phyloP scores from a whole-genome alignment of 2,113 vertebrate genomes.

The Anguilla rostrata region DNA sequence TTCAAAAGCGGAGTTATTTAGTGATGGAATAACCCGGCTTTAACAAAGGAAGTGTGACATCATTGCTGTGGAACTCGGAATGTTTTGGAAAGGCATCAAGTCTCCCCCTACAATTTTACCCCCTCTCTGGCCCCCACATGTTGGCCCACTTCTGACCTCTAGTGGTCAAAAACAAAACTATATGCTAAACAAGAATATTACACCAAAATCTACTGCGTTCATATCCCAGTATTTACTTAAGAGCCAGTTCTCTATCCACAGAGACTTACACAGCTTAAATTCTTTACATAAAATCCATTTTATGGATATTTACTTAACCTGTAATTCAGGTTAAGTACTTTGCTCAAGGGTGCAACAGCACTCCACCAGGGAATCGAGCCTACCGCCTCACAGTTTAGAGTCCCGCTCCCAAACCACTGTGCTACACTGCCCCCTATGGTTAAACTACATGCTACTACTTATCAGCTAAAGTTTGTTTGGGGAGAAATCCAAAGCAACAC shows the following conservation, averaged over 20 bases:
- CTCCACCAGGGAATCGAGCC: too few species aligned
- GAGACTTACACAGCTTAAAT: background rate
- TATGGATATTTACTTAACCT: background rate
- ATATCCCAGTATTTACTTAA: background rate
- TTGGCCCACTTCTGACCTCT: background rate
- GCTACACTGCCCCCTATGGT: background rate
- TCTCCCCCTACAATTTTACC: background rate
- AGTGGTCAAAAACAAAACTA: background rate
- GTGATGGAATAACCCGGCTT: background rate
- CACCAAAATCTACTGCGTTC: too few species aligned
- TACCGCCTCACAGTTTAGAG: background rate
- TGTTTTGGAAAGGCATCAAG: constrained; percentile 2
- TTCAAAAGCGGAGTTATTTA: background rate
- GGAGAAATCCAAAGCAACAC: background rate
- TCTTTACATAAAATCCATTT: background rate
- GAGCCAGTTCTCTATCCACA: background rate
- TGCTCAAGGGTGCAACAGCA: too few species aligned
- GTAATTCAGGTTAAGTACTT: too few species aligned
- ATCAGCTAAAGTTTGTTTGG: background rate
- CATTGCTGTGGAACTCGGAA: background rate
- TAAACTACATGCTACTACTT: background rate
- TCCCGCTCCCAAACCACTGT: background rate
- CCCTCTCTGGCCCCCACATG: constrained; percentile 1
- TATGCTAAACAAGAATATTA: background rate
- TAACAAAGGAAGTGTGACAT: constrained; percentile 11